Percentiles rank a stretch among this genome's conserved stretches.
These are phyloP conservation scores for Lithophane leautieri DNA, from an alignment of 2,888 invertebrate genomes.

Conservation along the genomic window DNA sequence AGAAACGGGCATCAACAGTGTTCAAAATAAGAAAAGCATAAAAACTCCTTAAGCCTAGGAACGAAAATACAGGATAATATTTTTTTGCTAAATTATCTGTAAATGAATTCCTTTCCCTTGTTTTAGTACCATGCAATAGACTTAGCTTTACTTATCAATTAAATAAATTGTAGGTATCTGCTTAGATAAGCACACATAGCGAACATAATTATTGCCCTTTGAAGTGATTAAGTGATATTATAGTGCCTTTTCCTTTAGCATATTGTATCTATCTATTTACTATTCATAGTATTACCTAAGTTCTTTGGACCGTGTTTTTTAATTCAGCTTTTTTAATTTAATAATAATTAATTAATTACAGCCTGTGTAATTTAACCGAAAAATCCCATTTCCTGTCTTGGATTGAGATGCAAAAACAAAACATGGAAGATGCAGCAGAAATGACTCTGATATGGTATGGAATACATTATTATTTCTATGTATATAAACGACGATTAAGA, in stretches of 20 bases:
- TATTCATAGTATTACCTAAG: background rate
- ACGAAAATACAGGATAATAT: background rate
- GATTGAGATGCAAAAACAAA: background rate
- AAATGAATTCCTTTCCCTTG: background rate
- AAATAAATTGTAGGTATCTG: conserved; percentile 13
- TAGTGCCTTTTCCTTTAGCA: background rate
- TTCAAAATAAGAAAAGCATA: background rate
- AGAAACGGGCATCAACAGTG: background rate
- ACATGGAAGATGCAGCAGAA: background rate
- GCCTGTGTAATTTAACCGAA: background rate
- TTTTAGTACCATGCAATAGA: background rate
- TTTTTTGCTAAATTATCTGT: background rate
- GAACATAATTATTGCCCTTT: background rate
- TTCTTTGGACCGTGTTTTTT: background rate
- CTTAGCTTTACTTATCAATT: background rate
- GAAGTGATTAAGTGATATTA: background rate
- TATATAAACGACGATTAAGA: background rate
- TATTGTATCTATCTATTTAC: background rate
- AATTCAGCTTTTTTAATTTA: too few species aligned
- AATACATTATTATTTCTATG: background rate
- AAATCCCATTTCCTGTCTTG: background rate
- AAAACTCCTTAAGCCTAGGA: background rate
- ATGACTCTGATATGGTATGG: background rate
- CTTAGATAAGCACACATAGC: conserved; percentile 7
- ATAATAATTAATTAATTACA: too few species aligned